Base-by-base conservation (phyloP, 2,888 invertebrate genomes). In the Laothoe populi region DNA sequence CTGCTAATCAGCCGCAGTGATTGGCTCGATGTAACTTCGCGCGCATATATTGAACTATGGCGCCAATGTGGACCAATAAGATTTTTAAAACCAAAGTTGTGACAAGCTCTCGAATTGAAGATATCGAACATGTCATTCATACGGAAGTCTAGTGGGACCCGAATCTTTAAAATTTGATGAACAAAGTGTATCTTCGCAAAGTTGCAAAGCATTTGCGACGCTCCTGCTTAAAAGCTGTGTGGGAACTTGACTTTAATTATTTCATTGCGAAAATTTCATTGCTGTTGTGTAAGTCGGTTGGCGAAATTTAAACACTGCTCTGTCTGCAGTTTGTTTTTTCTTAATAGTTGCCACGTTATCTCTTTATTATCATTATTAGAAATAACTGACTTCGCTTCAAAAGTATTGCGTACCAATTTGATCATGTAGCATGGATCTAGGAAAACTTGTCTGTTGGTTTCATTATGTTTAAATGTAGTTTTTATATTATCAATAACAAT, bases 191-290 rank as follows among this genome's bases (percentile, higher is more conserved):
- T 65, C 60, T n/a, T 64, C 5, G n/a, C 65, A 67, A 2, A 66
- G 44, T 10, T 57, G 31, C 8, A 70, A 48, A 8, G 71, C 61
- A 31, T 64, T 65, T 11, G 69, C 68, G n/a, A 68, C 69, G 59
- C 68, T 66, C 21, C 31, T 64, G 45, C 72, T 72, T n/a, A 72
- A 11, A 0, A 66, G 1, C 60, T 70, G 67, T n/a, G 66, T 65
- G n/a, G 67, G 70, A 69, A 59, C 40, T 66, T 68, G 0, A 66
- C 65, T 53, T 68, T 68, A 66, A 71, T 71, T 2, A 70, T 61
- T 24, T 68, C 48, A 57, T 68, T 70, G 26, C 66, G 26, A 42
- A 69, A 70, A 40, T 63, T 0, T 46, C 62, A 62, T 46, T 68
- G 63, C 8, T 64, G 59, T 3, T 40, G 13, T 1, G 63, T 63